phyloP scores from a whole-genome alignment of 2,888 invertebrate genomes.

The Calliopum simillimum region DNA sequence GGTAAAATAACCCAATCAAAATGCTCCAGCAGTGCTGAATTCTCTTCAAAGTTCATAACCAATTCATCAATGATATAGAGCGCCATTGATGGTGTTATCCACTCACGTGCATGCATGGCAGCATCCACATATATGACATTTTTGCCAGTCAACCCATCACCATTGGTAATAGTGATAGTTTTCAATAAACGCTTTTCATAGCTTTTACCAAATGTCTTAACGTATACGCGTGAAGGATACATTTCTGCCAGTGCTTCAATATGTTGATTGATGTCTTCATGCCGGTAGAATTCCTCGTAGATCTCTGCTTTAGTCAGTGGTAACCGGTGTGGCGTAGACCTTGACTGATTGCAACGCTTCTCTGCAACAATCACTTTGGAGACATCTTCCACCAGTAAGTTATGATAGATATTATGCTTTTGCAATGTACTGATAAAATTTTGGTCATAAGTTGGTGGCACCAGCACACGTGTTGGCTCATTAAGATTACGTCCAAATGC shows the following conservation, averaged over 20 bases:
- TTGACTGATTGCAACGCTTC: not conserved
- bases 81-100: slow-evolving; percentile 74
- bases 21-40: slow-evolving; percentile 68
- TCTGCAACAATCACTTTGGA: slow-evolving; percentile 17
- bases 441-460: slow-evolving; percentile 43
- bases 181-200: slow-evolving; percentile 72
- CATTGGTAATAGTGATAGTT: slow-evolving; percentile 72
- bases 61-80: slow-evolving; percentile 72
- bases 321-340: not conserved
- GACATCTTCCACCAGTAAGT: not conserved
- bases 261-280: slow-evolving; percentile 68
- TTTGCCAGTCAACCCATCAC: slow-evolving; percentile 65
- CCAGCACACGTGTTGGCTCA: slow-evolving; percentile 45
- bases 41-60: slow-evolving; percentile 67
- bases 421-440: slow-evolving; percentile 39
- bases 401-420: slow-evolving; percentile 38
- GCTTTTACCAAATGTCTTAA: slow-evolving; percentile 72
- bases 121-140: slow-evolving; percentile 72
- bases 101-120: slow-evolving; percentile 75
- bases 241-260: slow-evolving; percentile 65
- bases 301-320: slow-evolving; percentile 33
- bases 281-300: slow-evolving; percentile 50
- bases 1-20: slow-evolving; percentile 77
- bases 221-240: slow-evolving; percentile 69
- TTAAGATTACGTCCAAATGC: slow-evolving; percentile 40